Evolutionary conservation across 2,797 vertebrate genomes (phyloP).

Genomic region (Gastrophryne carolinensis): DNA sequence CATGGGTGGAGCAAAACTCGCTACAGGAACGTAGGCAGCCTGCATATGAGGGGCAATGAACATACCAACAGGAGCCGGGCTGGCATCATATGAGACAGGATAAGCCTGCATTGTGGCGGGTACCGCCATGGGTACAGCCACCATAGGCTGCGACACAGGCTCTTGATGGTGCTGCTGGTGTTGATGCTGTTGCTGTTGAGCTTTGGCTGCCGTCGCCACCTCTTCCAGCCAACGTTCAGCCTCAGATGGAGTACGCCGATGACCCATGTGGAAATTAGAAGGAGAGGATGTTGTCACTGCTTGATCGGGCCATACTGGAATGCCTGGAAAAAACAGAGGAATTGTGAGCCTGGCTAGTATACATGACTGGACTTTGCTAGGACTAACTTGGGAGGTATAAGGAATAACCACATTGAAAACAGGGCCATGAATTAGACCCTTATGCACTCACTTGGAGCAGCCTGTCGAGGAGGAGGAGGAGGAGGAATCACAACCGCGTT

Average conservation of each 20-base stretch:
- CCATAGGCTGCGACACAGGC: conserved; percentile 57
- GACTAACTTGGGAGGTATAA: no score
- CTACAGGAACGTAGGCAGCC: conserved; percentile 76
- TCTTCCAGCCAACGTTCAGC: conserved; percentile 91
- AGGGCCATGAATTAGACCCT: no score
- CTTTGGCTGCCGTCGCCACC: conserved; percentile 81
- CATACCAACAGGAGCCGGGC: conserved; percentile 70
- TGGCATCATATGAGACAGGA: conserved; percentile 71
- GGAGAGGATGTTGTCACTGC: conserved; percentile 57
- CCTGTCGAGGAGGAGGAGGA: conserved; percentile 66
- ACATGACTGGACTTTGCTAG: no score
- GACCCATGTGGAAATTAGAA: conserved; percentile 71
- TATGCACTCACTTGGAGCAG: conserved; percentile 67
- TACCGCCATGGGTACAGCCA: conserved; percentile 61
- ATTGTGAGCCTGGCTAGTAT: background rate
- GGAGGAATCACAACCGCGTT: conserved; percentile 60
- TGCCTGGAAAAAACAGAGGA: conserved; percentile 6
- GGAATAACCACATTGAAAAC: no score
- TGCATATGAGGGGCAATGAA: conserved; percentile 71
- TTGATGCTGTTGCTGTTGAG: conserved; percentile 68
- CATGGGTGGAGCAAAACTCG: conserved; percentile 73
- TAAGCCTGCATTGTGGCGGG: conserved; percentile 78
- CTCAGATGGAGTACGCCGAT: conserved; percentile 87
- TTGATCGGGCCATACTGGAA: conserved; percentile 76
- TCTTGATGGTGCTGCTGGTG: conserved; percentile 52